Percentiles rank a stretch among this genome's conserved stretches.
phyloP scores from a whole-genome alignment of 2,888 invertebrate species.

The Pachliopta kotzebuea region DNA sequence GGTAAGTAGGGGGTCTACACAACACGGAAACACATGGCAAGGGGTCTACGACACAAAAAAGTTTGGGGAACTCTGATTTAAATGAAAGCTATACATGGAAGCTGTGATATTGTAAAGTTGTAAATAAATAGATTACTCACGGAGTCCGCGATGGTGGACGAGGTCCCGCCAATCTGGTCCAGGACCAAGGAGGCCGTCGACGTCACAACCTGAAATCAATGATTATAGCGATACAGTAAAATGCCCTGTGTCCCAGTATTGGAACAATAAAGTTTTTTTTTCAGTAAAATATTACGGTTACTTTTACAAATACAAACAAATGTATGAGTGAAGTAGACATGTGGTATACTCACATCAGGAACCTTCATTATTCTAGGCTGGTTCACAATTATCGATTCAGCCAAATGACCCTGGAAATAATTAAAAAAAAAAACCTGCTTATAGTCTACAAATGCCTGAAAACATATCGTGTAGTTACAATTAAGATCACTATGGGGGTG shows the following conservation, averaged over 20 bases:
- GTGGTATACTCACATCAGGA: slow-evolving; percentile 34
- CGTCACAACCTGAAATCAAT: neutral
- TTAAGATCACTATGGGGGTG: too few species aligned
- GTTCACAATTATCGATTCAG: slow-evolving; percentile 91
- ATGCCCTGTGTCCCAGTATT: too few species aligned
- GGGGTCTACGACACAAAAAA: too few species aligned
- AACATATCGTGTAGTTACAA: too few species aligned
- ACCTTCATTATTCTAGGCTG: slow-evolving; percentile 85
- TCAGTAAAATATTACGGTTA: neutral
- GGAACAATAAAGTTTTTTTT: too few species aligned
- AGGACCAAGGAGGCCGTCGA: neutral
- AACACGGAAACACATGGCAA: too few species aligned
- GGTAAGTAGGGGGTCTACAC: too few species aligned
- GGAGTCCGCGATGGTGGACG: neutral
- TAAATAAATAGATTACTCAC: neutral
- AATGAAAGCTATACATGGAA: too few species aligned
- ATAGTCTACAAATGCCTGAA: too few species aligned
- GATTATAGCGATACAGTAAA: too few species aligned
- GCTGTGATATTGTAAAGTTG: neutral
- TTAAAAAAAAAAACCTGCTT: neutral
- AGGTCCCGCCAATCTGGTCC: neutral
- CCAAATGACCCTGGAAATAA: slow-evolving; percentile 82
- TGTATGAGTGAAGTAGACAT: neutral
- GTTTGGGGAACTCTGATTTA: too few species aligned
- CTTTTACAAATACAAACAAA: neutral